A percentile compares a stretch with the other conserved stretches of the same genome.
Evolutionary conservation across 53 echinoderm and acorn worm species (phyloP).

Genomic region (Henricia sp.): DNA sequence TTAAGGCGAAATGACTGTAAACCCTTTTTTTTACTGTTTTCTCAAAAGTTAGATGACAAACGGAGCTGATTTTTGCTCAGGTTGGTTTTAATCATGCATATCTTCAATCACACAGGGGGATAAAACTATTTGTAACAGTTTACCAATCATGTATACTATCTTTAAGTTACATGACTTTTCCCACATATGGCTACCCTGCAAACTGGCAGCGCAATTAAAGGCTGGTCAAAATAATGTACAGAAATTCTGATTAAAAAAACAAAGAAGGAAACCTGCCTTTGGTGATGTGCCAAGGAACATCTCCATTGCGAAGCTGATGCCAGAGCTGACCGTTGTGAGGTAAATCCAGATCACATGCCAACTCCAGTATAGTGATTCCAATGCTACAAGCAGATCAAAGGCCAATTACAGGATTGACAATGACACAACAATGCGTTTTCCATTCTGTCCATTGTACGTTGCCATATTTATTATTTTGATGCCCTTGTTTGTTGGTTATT

Average conservation of each 20-base stretch:
- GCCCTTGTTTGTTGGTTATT: background rate
- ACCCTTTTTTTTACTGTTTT: too few relatives aligned
- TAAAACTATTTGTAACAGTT: too few relatives aligned
- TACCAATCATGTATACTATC: too few relatives aligned
- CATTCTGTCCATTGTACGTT: too few relatives aligned
- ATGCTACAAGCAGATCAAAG: constrained; percentile 50
- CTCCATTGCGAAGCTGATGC: constrained; percentile 83
- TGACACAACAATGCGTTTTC: background rate
- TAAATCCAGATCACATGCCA: constrained; percentile 92
- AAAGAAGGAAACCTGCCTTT: constrained; percentile 51
- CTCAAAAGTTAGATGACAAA: too few relatives aligned
- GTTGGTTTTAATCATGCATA: too few relatives aligned
- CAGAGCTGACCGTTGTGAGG: constrained; percentile 84
- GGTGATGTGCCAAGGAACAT: constrained; percentile 84
- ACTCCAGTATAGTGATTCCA: constrained; percentile 89
- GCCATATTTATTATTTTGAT: background rate
- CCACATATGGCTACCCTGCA: too few relatives aligned
- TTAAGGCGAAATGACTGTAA: too few relatives aligned
- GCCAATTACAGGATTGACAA: background rate
- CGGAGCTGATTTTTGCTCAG: too few relatives aligned
- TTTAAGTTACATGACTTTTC: too few relatives aligned
- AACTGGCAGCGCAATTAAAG: background rate
- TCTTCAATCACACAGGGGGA: too few relatives aligned
- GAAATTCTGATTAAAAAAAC: background rate
- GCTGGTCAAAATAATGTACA: background rate